Evolutionary conservation across 2,888 invertebrate genomes (phyloP), one percentile per base, ranked within the genome.

Genomic region (Schrankia costaestrigalis): DNA sequence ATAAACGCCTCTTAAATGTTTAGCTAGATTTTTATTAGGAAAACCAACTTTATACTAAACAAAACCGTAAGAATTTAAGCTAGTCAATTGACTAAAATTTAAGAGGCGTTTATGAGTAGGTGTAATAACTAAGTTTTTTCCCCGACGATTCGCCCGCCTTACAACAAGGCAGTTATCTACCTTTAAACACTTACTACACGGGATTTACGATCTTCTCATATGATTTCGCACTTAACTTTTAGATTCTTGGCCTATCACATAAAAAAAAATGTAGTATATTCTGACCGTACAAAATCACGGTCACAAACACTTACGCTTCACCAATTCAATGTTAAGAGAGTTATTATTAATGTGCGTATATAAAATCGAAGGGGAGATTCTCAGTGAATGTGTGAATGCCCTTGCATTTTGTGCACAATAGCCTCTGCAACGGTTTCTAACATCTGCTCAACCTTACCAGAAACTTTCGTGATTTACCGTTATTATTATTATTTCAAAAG

Each of bases 371-470:
- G 81, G 83, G 84, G 80, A 71, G 66, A 74, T 83, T 84, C 83
- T 77, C 74, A 60, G 71, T 46, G 55, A 45, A 56, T 62, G 61
- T 62, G 60, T 53, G 57, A 66, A 65, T 65, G 63, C 74, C 74
- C 74, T 74, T 78, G 69, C 75, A 70, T 56, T 68, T 35, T 41
- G 46, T 49, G 53, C 60, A 86, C 81, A 85, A 86, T 78, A 67
- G 82, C 69, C 55, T 71, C 68, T 71, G 77, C 85, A 87, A 87
- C 86, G 86, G 87, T 78, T 84, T 80, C 74, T 60, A 78, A 81
- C 86, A 87, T 86, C 86, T 87, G 87, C 85, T 62, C 45, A 56
- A 35, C 46, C 55, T 40, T 25, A 25, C 41, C 30, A 40, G 56
- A 36, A 26, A 44, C 41, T 51, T 28, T 56, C 59, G 63, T 63